Evolutionary conservation across 2,888 invertebrate species (phyloP), one percentile per base, ranked within the genome.

Genomic region (Molanna angustata): DNA sequence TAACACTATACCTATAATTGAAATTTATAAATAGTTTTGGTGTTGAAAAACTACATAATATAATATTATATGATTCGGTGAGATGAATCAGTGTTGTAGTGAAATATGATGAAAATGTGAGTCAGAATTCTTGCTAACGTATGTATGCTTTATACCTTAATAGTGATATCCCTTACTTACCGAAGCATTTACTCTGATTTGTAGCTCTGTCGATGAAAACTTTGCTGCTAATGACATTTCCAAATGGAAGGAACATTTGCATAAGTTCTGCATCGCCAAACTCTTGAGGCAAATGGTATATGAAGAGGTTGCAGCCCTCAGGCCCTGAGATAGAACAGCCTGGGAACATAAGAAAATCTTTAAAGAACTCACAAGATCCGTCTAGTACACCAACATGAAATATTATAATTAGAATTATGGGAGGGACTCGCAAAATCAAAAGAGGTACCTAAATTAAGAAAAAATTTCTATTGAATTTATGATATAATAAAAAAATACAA

Each of bases 111-210:
- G n/a, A n/a, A n/a, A n/a, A n/a, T n/a, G n/a, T n/a, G n/a, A n/a
- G n/a, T n/a, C n/a, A n/a, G n/a, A n/a, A n/a, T n/a, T n/a, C n/a
- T n/a, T n/a, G n/a, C n/a, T n/a, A n/a, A n/a, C n/a, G n/a, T n/a
- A n/a, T n/a, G n/a, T n/a, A n/a, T n/a, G n/a, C n/a, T n/a, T n/a
- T n/a, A n/a, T n/a, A n/a, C n/a, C n/a, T n/a, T n/a, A n/a, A n/a
- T n/a, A n/a, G n/a, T n/a, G n/a, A n/a, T n/a, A n/a, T n/a, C n/a
- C n/a, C n/a, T n/a, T 61, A 79, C 91, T 83, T 79, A 98, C 98
- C 98, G 78, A 99, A 99, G 82, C 98, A 99, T 84, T 99, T 99
- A 85, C 97, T 97, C 82, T 99, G 98, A 79, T 98, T 98, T 69
- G 98, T 99, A 73, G 97, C 98, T 66, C 98, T 88, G 78, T 99